These are phyloP conservation scores for Iguana delicatissima DNA, from an alignment of 2,797 vertebrate species.

Conservation along the genomic window DNA sequence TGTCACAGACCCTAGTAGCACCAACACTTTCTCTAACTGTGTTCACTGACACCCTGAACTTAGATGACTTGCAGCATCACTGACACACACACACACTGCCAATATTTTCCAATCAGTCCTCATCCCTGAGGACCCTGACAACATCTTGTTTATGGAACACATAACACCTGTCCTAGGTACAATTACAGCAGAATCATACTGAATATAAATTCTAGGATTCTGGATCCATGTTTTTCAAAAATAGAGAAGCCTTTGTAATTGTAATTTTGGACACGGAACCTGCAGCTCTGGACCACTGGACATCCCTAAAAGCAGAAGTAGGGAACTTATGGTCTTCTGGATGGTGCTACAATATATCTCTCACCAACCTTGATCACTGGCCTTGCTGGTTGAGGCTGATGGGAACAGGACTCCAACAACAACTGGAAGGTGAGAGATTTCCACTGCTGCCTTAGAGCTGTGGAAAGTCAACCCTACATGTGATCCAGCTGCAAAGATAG, in stretches of 20 bases:
- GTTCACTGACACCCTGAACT: background rate
- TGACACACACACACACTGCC: no score
- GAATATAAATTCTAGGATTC: background rate
- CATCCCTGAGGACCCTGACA: no score
- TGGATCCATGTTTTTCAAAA: background rate
- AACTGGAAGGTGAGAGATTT: background rate
- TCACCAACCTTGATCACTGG: background rate
- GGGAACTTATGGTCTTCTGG: background rate
- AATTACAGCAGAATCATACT: background rate
- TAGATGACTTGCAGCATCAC: background rate
- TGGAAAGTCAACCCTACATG: background rate
- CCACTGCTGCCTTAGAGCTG: background rate
- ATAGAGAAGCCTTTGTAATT: background rate
- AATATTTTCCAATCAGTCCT: background rate
- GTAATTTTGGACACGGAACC: background rate
- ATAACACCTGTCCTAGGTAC: background rate
- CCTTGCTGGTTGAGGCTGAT: background rate
- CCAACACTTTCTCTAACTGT: no score
- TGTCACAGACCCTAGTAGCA: background rate
- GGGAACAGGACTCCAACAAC: no score
- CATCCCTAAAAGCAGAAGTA: background rate
- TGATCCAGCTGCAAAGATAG: background rate
- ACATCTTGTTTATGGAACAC: background rate
- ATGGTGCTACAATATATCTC: background rate
- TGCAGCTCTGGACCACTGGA: no score